Evolutionary conservation across 1,140 invertebrate genomes (phyloP).

Genomic region (Drosophila orosa): DNA sequence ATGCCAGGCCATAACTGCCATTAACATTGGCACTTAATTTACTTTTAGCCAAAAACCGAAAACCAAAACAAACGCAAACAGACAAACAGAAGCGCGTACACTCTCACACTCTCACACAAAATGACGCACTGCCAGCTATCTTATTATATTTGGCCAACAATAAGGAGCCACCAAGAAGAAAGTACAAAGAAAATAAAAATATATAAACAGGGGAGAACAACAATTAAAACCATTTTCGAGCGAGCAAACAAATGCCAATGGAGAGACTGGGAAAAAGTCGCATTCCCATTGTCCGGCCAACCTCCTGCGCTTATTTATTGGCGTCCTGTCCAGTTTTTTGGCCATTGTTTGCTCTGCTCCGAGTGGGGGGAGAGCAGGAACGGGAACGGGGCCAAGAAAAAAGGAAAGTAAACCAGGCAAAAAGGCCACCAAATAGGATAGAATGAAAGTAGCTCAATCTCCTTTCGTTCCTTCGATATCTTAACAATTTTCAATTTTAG

Average conservation of each 20-base stretch:
- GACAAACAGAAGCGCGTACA: slow-evolving; percentile 44
- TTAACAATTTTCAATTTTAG: slow-evolving; percentile 83
- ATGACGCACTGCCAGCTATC: slow-evolving; percentile 67
- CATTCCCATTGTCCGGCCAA: slow-evolving; percentile 51
- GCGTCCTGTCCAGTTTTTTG: slow-evolving; percentile 62
- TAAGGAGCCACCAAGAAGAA: slow-evolving; percentile 44
- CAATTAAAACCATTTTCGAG: slow-evolving; percentile 79
- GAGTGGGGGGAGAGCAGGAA: slow-evolving; percentile 14
- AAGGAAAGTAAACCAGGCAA: slow-evolving; percentile 77
- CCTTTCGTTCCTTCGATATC: slow-evolving; percentile 52
- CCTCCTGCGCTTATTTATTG: slow-evolving; percentile 75
- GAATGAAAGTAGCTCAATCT: slow-evolving; percentile 69
- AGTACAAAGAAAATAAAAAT: slow-evolving; percentile 44
- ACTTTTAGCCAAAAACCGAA: slow-evolving; percentile 74
- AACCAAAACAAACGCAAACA: slow-evolving; percentile 72
- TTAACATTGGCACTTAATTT: slow-evolving; percentile 82
- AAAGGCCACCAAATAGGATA: slow-evolving; percentile 74
- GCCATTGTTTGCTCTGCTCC: slow-evolving; percentile 64
- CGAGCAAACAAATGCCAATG: slow-evolving; percentile 63
- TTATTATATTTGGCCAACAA: slow-evolving; percentile 82
- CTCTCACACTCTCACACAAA: slow-evolving; percentile 47
- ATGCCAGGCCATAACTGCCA: slow-evolving; percentile 77
- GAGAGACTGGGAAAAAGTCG: slow-evolving; percentile 37
- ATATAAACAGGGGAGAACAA: slow-evolving; percentile 57
- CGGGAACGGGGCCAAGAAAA: slow-evolving; percentile 43